Conservation (phyloP, 2,888 invertebrate species). For the Pollenia labialis region DNA sequence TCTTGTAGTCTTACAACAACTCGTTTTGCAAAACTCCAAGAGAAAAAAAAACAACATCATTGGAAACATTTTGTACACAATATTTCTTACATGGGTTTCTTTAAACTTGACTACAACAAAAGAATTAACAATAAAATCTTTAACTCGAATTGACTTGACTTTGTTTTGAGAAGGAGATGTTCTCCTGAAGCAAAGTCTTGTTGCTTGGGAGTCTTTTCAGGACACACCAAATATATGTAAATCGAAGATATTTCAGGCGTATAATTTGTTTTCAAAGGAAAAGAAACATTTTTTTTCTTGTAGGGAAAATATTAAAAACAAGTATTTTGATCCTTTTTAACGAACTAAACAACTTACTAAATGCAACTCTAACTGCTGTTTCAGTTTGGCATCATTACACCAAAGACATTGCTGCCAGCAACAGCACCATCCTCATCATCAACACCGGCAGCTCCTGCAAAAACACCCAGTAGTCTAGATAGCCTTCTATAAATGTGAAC, state of each 20-base stretch:
- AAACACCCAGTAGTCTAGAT: background rate
- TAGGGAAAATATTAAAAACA: conserved; percentile 13
- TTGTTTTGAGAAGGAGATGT: background rate
- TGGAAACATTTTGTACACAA: conserved; percentile 68
- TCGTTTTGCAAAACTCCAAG: conserved; percentile 7
- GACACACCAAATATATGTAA: conserved; percentile 21
- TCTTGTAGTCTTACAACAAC: conserved; percentile 31
- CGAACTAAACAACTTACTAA: conserved; percentile 33
- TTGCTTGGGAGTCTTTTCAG: background rate
- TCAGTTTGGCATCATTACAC: conserved; percentile 1
- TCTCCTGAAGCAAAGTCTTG: background rate
- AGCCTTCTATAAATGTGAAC: conserved; percentile 7
- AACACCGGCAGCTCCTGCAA: background rate
- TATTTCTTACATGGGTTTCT: conserved; percentile 57
- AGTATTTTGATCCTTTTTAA: conserved; percentile 1
- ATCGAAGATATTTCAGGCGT: conserved; percentile 27
- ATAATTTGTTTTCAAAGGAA: conserved; percentile 41
- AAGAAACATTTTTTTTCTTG: conserved; percentile 8
- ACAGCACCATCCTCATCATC: background rate
- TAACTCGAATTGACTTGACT: conserved; percentile 39
- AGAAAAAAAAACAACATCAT: conserved; percentile 45
- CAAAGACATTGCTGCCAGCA: background rate
- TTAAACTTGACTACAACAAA: conserved; percentile 31
- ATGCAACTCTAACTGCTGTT: background rate
- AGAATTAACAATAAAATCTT: conserved; percentile 18